Conservation (phyloP, 2,113 vertebrate species). For the Grallaria varia region DNA sequence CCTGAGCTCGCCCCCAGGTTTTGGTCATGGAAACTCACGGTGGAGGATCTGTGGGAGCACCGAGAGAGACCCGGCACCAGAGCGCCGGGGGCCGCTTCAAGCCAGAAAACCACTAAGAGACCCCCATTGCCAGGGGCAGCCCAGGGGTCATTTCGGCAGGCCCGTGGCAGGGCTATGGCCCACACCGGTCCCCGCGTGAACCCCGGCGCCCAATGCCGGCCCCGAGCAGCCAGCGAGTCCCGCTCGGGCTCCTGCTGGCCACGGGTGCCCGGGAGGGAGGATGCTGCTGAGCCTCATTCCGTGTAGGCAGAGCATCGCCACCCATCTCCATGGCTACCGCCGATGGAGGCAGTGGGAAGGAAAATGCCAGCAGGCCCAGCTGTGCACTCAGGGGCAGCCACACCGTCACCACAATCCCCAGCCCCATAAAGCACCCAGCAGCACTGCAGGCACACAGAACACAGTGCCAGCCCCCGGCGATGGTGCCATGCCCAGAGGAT, state of each 20-base stretch:
- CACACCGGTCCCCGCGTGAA: background rate
- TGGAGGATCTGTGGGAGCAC: background rate
- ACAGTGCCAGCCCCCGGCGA: fast-evolving
- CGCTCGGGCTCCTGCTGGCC: fast-evolving
- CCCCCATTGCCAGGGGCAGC: fast-evolving
- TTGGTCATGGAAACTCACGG: background rate
- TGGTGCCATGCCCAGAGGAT: background rate
- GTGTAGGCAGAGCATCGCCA: background rate
- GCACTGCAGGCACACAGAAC: fast-evolving
- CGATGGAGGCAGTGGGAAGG: background rate
- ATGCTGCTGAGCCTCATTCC: background rate
- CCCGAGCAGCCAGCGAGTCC: fast-evolving
- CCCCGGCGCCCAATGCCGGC: background rate
- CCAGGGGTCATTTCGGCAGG: background rate
- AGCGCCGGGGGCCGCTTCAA: background rate
- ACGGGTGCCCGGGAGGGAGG: fast-evolving
- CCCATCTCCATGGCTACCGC: background rate
- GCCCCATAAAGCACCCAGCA: background rate
- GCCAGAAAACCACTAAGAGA: background rate
- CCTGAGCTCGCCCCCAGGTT: background rate
- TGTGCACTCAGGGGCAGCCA: fast-evolving
- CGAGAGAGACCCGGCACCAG: fast-evolving
- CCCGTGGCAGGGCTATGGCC: background rate
- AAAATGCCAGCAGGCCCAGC: background rate
- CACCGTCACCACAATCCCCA: background rate